phyloP scores from a whole-genome alignment of 2,797 vertebrate genomes.

The Mus minutoides region DNA sequence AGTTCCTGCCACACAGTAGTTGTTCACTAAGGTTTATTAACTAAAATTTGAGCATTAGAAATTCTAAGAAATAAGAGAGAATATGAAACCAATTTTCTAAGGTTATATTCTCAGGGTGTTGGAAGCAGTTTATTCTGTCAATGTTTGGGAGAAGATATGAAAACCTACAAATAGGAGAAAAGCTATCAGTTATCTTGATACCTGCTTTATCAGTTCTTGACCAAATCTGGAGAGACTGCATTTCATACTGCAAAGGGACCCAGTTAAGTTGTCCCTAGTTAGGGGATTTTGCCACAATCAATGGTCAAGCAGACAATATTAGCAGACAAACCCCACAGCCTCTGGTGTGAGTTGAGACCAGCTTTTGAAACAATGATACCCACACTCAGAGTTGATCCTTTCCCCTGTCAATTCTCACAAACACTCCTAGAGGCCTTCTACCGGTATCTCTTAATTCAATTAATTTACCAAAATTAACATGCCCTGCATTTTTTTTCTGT shows the following conservation, averaged over 20 bases:
- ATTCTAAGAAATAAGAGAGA: background rate
- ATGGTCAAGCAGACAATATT: background rate
- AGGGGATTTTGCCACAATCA: background rate
- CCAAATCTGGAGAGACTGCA: background rate
- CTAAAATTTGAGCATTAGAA: constrained; percentile 2
- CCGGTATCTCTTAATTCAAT: background rate
- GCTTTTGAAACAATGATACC: background rate
- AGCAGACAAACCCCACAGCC: background rate
- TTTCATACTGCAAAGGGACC: background rate
- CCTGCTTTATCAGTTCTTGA: constrained; percentile 10
- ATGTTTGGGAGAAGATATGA: constrained; percentile 29
- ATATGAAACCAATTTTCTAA: background rate
- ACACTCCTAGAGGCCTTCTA: background rate
- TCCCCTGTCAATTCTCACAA: background rate
- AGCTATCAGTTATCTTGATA: background rate
- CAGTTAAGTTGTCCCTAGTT: background rate
- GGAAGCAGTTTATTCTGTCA: background rate
- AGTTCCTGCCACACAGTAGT: background rate
- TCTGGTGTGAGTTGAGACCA: background rate
- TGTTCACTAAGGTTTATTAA: constrained; percentile 31
- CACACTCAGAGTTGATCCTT: background rate
- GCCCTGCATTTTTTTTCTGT: background rate
- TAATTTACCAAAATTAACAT: background rate
- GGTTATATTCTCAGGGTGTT: background rate
- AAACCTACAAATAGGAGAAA: constrained; percentile 5